A percentile compares a stretch with the other conserved stretches of the same genome.
phyloP scores from a whole-genome alignment of 2,888 invertebrate genomes.

The Mayetiola destructor region DNA sequence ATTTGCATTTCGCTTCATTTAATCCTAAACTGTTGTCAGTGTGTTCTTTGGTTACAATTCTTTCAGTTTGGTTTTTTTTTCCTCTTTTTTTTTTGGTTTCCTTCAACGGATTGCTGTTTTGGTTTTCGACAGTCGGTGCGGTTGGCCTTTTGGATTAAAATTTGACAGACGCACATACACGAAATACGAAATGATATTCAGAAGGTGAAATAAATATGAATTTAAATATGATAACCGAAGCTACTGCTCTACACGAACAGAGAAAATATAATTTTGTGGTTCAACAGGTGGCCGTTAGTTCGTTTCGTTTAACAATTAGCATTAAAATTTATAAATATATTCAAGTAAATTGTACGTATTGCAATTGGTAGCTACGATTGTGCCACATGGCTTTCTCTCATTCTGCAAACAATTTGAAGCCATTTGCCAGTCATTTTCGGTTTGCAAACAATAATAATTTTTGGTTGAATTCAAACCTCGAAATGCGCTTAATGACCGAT shows the following conservation, averaged over 20 bases:
- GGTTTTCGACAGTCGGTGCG: neutral
- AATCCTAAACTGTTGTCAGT: neutral
- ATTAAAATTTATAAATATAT: too few species aligned
- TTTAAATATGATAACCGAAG: slow-evolving; percentile 4
- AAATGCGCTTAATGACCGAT: too few species aligned
- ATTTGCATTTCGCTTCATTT: slow-evolving; percentile 1
- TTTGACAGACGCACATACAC: neutral
- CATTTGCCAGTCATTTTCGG: too few species aligned
- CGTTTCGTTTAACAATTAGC: slow-evolving; percentile 11
- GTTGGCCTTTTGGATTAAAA: neutral
- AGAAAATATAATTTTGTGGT: slow-evolving; percentile 10
- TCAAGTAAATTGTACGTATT: too few species aligned
- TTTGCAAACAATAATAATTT: too few species aligned
- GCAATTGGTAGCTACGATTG: too few species aligned
- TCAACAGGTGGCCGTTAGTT: slow-evolving; percentile 13
- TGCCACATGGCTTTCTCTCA: too few species aligned
- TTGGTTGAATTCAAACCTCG: too few species aligned
- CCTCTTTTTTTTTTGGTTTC: neutral
- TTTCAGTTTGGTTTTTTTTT: neutral
- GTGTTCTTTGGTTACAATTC: too few species aligned
- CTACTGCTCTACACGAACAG: neutral
- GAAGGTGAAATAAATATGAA: slow-evolving; percentile 8
- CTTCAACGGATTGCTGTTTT: neutral
- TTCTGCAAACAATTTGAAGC: too few species aligned
- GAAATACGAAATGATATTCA: too few species aligned